phyloP scores from a whole-genome alignment of 2,888 invertebrate genomes.

The Agrotis segetum region DNA sequence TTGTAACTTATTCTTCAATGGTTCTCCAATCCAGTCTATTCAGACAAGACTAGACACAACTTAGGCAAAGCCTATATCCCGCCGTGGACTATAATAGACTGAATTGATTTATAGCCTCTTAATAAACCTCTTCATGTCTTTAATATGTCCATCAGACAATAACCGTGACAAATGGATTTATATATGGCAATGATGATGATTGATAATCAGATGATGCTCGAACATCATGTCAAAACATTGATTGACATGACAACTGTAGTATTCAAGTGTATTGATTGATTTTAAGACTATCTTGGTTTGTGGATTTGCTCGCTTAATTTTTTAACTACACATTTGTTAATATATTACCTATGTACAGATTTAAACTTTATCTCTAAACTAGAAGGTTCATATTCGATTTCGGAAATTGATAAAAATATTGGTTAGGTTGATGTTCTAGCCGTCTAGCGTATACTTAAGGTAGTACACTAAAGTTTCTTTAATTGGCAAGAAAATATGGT shows the following conservation, averaged over 20 bases:
- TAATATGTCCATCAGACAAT: constrained; percentile 37
- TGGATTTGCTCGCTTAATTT: not conserved
- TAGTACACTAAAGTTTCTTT: not conserved
- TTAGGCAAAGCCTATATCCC: not conserved
- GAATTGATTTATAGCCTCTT: constrained; percentile 33
- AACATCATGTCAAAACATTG: constrained; percentile 40
- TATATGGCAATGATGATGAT: constrained; percentile 46
- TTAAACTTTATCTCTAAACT: no score
- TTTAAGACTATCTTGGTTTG: not conserved
- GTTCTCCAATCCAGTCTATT: not conserved
- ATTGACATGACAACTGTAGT: constrained; percentile 38
- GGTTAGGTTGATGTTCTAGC: no score
- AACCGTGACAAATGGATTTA: constrained; percentile 55
- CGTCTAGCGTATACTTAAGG: not conserved
- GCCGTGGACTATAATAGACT: not conserved
- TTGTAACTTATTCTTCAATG: not conserved
- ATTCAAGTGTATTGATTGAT: constrained; percentile 30
- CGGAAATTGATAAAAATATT: no score
- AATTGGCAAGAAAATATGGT: not conserved
- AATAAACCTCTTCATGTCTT: constrained; percentile 27
- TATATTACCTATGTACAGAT: not conserved
- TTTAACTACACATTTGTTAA: not conserved
- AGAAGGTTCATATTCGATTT: no score
- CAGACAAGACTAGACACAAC: not conserved
- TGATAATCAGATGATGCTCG: constrained; percentile 38